Evolutionary conservation across 2,888 invertebrate genomes (phyloP).

Genomic region (Cetonia aurata): DNA sequence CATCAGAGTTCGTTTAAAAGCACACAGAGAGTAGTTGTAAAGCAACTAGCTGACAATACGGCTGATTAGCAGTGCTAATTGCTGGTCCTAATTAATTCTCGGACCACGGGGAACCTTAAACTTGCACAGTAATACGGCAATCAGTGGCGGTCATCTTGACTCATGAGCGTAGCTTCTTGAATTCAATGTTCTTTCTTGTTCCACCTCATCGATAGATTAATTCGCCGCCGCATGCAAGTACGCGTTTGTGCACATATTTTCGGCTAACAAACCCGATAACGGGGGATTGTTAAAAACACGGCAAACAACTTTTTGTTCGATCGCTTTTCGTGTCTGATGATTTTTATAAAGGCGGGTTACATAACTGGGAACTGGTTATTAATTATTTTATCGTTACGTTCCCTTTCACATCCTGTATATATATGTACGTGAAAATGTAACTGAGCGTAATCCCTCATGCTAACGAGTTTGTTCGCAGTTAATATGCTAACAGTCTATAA

Average conservation of each 20-base stretch:
- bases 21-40: slow-evolving; percentile 37
- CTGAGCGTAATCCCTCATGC: too few species aligned
- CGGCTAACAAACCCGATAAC: neutral
- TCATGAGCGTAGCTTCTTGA: slow-evolving; percentile 34
- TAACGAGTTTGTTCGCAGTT: neutral
- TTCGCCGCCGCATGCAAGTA: slow-evolving; percentile 12
- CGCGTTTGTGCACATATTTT: slow-evolving; percentile 15
- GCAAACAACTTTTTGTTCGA: too few species aligned
- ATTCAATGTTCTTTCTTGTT: slow-evolving; percentile 35
- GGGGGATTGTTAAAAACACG: too few species aligned
- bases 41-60: slow-evolving; percentile 45
- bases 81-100: slow-evolving; percentile 48
- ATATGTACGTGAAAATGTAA: too few species aligned
- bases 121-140: slow-evolving; percentile 41
- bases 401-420: too few species aligned
- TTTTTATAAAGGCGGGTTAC: too few species aligned
- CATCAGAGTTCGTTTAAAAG: slow-evolving; percentile 33
- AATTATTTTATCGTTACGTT: too few species aligned
- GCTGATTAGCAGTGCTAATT: slow-evolving; percentile 52
- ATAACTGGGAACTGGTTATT: too few species aligned
- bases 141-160: slow-evolving; percentile 40
- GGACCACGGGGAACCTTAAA: slow-evolving; percentile 46
- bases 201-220: slow-evolving; percentile 22
- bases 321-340: too few species aligned
- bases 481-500: neutral